Evolutionary conservation across 2,113 vertebrate species (phyloP).

Genomic region (Melanostigma gelatinosum): DNA sequence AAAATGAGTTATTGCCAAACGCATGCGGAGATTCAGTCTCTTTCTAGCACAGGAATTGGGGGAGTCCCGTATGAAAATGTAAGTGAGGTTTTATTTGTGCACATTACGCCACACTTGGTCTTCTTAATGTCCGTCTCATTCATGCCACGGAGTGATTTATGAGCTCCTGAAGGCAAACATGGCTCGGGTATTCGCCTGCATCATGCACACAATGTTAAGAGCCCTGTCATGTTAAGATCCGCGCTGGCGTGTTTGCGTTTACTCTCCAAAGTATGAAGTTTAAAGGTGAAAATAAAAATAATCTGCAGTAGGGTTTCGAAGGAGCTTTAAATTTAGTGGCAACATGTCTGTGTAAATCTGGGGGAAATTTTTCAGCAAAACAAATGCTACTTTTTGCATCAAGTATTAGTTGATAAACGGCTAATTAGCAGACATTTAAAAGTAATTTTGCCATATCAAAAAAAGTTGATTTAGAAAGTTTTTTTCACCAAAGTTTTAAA

Average conservation of each 20-base stretch:
- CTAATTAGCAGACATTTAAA: not conserved
- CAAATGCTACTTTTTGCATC: not conserved
- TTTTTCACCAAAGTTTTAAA: not conserved
- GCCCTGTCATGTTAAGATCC: conserved; percentile 51
- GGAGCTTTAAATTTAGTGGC: not conserved
- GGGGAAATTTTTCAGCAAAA: not conserved
- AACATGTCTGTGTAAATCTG: not conserved
- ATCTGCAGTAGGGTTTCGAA: not conserved
- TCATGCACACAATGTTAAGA: conserved; percentile 68
- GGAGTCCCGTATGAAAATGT: conserved; percentile 89
- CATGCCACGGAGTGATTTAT: conserved; percentile 99
- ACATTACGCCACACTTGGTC: conserved; percentile 94
- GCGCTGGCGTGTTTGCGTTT: conserved; percentile 43
- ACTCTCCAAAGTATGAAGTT: conserved; percentile 31
- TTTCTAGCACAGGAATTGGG: conserved; percentile 87
- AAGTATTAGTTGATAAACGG: not conserved
- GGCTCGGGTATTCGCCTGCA: conserved; percentile 79
- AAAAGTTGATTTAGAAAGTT: not conserved
- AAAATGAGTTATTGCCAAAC: conserved; percentile 97
- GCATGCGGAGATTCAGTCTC: conserved; percentile 87
- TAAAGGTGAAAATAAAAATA: conserved; percentile 34
- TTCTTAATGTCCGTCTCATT: conserved; percentile 97
- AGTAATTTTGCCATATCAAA: not conserved
- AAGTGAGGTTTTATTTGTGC: conserved; percentile 96
- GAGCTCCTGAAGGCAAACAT: conserved; percentile 93